Base-by-base conservation (phyloP, 1,140 invertebrate genomes). In the Ruditapes philippinarum region DNA sequence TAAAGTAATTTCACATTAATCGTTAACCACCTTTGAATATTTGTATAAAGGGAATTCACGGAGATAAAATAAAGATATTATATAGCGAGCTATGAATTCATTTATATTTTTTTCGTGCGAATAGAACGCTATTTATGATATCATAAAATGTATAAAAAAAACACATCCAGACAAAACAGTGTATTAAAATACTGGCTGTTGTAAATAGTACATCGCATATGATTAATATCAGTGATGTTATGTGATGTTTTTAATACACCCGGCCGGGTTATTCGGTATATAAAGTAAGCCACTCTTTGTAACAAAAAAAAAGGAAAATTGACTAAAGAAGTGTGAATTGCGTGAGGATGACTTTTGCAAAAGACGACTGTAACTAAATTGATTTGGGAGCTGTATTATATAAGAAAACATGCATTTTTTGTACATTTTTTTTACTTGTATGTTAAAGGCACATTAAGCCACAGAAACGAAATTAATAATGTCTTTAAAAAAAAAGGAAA, bases 1-100 rank as follows among this genome's bases (percentile, higher is more conserved):
- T 57, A 81, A 81, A 81, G 38, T 57, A 49, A 81, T 81, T 81
- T 81, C 51, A 81, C 51, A 81, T 28, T 36, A 38, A 17, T 65
- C 57, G 79, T 38, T 25, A 42, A 81, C 38, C n/a, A 38, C n/a
- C 33, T 78, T 78, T 78, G 36, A 78, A 33, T 54, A 51, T 31
- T 78, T 49, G 33, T 49, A 28, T 54, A 49, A 49, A 57, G 74
- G 74, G 49, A 78, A 51, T 78, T 78, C 36, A 36, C 45, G 74
- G 22, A 78, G 74, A 78, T 78, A 78, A 78, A 36, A 36, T 36
- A 51, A 76, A 51, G 74, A 78, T 78, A 78, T 78, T 31, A 51
- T 78, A 78, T 78, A 45, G 3, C 22, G 45, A 54, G 25, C 54
- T 45, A 25, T 12, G 42, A 78, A 51, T 51, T 78, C n/a, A 78